phyloP scores from a whole-genome alignment of 2,797 vertebrate genomes.

The Pipistrellus nathusii region DNA sequence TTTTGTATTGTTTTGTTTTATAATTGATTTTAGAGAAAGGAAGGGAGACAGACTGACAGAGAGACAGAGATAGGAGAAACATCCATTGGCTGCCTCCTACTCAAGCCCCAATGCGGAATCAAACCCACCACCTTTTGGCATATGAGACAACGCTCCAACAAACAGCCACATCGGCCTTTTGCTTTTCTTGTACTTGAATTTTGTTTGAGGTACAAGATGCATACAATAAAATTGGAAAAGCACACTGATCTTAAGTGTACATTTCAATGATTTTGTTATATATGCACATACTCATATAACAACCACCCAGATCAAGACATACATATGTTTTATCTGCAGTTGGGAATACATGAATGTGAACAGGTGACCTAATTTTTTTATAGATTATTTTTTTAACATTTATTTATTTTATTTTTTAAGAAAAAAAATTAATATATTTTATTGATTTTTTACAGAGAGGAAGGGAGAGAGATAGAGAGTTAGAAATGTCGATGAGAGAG shows the following conservation, averaged over 20 bases:
- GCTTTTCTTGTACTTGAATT: background rate
- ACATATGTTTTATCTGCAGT: background rate
- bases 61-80: background rate
- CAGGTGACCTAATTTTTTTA: background rate
- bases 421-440: no score
- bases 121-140: background rate
- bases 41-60: background rate
- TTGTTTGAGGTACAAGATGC: background rate
- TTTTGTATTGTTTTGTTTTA: background rate
- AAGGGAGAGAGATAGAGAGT: no score
- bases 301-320: background rate
- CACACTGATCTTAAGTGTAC: background rate
- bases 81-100: background rate
- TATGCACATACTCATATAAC: background rate
- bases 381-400: no score
- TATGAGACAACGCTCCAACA: background rate
- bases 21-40: background rate
- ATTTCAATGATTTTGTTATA: background rate
- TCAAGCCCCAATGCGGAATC: background rate
- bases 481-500: no score
- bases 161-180: background rate
- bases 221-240: slow-evolving; percentile 19
- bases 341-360: background rate
- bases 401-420: no score
- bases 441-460: no score